Evolutionary conservation across 2,888 invertebrate species (phyloP).

Genomic region (Camptogramma bilineatum): DNA sequence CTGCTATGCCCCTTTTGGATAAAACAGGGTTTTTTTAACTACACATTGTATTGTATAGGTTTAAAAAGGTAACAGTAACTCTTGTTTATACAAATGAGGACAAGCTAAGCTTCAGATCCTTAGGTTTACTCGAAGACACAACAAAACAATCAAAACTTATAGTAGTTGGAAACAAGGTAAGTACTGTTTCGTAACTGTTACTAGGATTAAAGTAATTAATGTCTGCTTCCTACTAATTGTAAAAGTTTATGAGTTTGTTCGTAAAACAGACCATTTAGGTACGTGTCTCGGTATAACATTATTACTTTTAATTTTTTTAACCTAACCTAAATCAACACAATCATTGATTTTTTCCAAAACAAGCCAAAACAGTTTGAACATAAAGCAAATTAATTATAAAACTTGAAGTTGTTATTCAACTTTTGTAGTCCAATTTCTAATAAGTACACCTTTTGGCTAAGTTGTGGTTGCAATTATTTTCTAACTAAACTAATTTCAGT

Average conservation of each 20-base stretch:
- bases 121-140: background rate
- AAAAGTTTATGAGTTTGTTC: background rate
- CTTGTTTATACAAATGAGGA: background rate
- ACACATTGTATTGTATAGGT: no score
- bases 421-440: background rate
- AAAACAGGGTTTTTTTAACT: no score
- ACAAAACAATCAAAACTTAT: constrained; percentile 4
- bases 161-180: constrained; percentile 1
- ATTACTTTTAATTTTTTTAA: no score
- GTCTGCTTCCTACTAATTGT: background rate
- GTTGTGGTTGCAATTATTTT: background rate
- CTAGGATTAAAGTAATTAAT: constrained; percentile 6
- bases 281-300: no score
- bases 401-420: background rate
- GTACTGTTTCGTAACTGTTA: constrained; percentile 15
- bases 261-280: background rate
- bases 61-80: background rate
- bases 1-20: no score
- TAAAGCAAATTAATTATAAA: no score
- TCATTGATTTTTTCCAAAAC: no score
- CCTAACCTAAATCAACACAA: no score
- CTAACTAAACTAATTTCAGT: background rate
- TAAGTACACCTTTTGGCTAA: background rate
- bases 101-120: background rate
- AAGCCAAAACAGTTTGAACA: no score